Conservation (phyloP, 2,888 invertebrate species). For the Calliphora vomitoria region DNA sequence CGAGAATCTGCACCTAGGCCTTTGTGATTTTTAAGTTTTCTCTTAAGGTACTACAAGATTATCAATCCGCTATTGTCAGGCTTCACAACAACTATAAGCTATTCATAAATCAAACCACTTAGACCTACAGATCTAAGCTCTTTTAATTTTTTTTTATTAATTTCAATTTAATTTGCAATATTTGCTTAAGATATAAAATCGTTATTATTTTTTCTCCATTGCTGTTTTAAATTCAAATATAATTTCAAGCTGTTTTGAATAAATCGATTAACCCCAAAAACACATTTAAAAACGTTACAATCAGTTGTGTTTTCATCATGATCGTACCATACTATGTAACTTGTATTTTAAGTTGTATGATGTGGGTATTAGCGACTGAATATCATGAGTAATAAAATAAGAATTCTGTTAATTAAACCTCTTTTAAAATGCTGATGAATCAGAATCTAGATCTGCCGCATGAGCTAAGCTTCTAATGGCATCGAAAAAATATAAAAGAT, state of each 20-base stretch:
- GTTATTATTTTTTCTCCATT: background rate
- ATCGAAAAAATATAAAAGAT: background rate
- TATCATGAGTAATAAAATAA: constrained; percentile 52
- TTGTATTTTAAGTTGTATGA: constrained; percentile 26
- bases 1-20: no score
- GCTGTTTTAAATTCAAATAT: constrained; percentile 19
- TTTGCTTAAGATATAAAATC: no score
- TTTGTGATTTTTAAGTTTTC: no score
- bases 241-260: constrained; percentile 32
- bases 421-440: constrained; percentile 30
- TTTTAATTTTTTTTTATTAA: no score
- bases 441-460: constrained; percentile 28
- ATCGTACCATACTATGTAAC: background rate
- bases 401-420: constrained; percentile 29
- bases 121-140: no score
- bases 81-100: no score
- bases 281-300: background rate
- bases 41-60: no score
- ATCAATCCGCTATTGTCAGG: no score
- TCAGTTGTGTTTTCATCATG: background rate
- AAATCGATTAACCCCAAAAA: constrained; percentile 40
- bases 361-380: constrained; percentile 30
- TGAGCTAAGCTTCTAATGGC: constrained; percentile 32
- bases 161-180: no score
- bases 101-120: no score